Evolutionary conservation across 2,797 vertebrate species (phyloP).

Genomic region (Sebastes hubbsi): DNA sequence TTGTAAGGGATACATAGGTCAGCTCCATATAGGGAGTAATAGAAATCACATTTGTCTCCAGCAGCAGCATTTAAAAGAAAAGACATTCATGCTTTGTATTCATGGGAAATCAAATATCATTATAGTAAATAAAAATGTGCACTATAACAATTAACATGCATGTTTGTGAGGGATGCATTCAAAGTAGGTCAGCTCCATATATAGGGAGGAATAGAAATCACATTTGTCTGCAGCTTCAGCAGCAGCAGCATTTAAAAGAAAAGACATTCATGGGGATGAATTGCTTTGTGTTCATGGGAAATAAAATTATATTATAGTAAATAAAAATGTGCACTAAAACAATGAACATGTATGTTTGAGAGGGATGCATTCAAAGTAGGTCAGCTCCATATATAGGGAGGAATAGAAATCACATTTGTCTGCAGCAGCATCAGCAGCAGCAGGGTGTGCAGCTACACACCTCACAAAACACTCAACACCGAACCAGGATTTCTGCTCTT

Average conservation of each 20-base stretch:
- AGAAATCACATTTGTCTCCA: slow-evolving; percentile 36
- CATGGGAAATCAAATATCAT: not conserved
- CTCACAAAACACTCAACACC: slow-evolving; percentile 60
- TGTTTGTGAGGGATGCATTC: slow-evolving; percentile 18
- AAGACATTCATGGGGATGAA: not conserved
- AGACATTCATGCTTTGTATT: not conserved
- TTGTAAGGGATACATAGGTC: slow-evolving; percentile 40
- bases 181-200: slow-evolving; percentile 35
- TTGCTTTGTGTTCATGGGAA: not conserved
- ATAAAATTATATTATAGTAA: not conserved
- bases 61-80: not conserved
- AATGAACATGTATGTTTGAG: not conserved
- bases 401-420: slow-evolving; percentile 41
- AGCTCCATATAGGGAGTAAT: slow-evolving; percentile 22
- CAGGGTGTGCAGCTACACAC: slow-evolving; percentile 33
- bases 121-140: not conserved
- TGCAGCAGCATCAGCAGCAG: slow-evolving; percentile 37
- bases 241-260: not conserved
- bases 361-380: slow-evolving; percentile 34
- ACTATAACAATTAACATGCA: not conserved
- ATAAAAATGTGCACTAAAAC: not conserved
- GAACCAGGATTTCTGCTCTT: slow-evolving; percentile 54
- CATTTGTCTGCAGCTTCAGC: not conserved
- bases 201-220: slow-evolving; percentile 37
- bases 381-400: slow-evolving; percentile 22